Percentiles rank a stretch among this genome's conserved stretches.
Evolutionary conservation across 2,113 vertebrate genomes (phyloP).

Genomic region (Dolichallabes microphthalmus): DNA sequence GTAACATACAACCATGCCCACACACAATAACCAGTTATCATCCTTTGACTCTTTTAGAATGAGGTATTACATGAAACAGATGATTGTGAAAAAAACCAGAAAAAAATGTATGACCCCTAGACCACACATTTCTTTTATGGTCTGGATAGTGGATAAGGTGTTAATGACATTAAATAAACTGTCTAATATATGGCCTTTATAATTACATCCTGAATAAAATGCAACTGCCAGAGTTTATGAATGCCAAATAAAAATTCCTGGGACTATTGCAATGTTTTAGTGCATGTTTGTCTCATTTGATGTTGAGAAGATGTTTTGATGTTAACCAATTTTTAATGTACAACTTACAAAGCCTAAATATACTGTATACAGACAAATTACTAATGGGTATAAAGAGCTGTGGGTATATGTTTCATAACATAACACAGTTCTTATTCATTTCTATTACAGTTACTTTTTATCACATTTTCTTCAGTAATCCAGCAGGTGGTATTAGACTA

Average conservation of each 20-base stretch:
- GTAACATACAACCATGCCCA: constrained; percentile 49
- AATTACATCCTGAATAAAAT: background rate
- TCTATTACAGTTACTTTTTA: background rate
- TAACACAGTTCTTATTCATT: background rate
- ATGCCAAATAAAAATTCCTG: background rate
- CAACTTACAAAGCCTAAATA: background rate
- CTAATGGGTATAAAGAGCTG: background rate
- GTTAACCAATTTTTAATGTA: background rate
- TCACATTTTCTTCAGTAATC: background rate
- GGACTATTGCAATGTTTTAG: background rate
- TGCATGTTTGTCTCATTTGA: background rate
- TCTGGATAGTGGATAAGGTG: background rate
- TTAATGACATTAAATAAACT: background rate
- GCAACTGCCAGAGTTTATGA: background rate
- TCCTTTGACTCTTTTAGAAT: background rate
- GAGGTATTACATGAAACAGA: background rate
- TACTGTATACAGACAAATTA: background rate
- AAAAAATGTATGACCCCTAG: background rate
- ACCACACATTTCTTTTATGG: constrained; percentile 36
- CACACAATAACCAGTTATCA: background rate
- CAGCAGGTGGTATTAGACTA: background rate
- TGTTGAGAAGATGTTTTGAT: background rate
- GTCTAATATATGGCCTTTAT: background rate
- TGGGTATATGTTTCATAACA: background rate
- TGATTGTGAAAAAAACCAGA: background rate